A percentile compares a stretch with the other conserved stretches of the same genome.
Conservation (phyloP, 2,888 invertebrate species). For the Noctua pronuba region DNA sequence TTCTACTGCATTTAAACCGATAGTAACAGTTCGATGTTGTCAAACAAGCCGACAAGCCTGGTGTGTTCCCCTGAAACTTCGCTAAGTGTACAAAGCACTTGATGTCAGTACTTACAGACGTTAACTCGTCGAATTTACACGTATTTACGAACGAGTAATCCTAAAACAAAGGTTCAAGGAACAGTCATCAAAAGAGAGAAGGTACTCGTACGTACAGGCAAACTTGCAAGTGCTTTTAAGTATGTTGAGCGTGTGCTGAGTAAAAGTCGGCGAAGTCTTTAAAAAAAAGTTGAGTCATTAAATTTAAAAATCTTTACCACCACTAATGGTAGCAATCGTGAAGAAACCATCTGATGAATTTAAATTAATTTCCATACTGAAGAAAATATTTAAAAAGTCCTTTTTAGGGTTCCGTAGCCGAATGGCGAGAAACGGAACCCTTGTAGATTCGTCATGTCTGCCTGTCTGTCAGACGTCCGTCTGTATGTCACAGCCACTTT, state of each 20-base stretch:
- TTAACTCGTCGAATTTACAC: constrained; percentile 19
- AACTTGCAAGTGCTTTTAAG: neutral
- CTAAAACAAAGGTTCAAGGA: constrained; percentile 1
- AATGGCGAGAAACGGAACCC: too few species aligned
- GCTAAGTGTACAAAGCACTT: constrained; percentile 8
- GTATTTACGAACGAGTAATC: constrained; percentile 2
- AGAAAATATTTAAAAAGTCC: neutral
- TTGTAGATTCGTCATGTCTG: too few species aligned
- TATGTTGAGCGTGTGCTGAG: neutral
- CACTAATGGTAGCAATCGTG: neutral
- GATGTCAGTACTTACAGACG: constrained; percentile 37
- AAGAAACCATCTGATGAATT: neutral
- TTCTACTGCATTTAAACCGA: neutral
- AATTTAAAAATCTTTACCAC: neutral
- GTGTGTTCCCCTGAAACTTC: constrained; percentile 10
- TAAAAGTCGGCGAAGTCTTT: neutral
- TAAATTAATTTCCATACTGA: neutral
- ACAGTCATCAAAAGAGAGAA: neutral
- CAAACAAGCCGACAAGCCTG: neutral
- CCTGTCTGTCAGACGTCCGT: too few species aligned
- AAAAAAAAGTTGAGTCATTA: neutral
- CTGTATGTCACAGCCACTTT: too few species aligned
- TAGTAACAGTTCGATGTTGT: neutral
- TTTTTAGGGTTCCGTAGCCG: too few species aligned
- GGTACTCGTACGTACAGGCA: neutral